Conservation (phyloP, 1,140 invertebrate species). For the Drosophila elegans region DNA sequence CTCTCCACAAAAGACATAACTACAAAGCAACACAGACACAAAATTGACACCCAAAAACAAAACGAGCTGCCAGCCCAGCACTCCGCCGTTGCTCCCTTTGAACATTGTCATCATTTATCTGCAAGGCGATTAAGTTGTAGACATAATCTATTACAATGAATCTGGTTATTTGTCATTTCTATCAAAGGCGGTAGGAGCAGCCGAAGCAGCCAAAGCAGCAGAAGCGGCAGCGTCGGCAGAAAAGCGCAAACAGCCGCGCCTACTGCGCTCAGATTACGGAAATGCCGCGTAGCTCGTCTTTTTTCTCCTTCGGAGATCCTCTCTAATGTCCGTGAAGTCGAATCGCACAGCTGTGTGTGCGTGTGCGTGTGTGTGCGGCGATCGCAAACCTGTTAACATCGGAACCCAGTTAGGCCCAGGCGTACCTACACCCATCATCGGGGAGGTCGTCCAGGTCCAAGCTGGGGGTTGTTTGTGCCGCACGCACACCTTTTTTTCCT, state of each 20-base stretch:
- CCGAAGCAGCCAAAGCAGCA: constrained; percentile 13
- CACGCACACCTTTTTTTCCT: constrained; percentile 59
- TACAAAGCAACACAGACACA: constrained; percentile 67
- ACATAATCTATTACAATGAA: constrained; percentile 85
- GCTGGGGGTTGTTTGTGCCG: constrained; percentile 72
- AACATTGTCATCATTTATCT: constrained; percentile 85
- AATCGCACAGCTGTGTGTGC: constrained; percentile 71
- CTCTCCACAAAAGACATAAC: constrained; percentile 47
- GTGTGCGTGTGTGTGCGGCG: constrained; percentile 38
- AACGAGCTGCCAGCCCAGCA: constrained; percentile 58
- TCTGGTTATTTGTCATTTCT: constrained; percentile 85
- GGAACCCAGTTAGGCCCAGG: constrained; percentile 69
- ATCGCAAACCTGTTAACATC: constrained; percentile 79
- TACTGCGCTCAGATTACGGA: constrained; percentile 81
- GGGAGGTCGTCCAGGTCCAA: constrained; percentile 39
- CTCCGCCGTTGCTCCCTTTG: constrained; percentile 54
- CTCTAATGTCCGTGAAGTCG: constrained; percentile 78
- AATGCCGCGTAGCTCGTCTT: constrained; percentile 36
- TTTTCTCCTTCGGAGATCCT: constrained; percentile 46
- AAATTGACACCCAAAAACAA: constrained; percentile 82
- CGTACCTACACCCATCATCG: constrained; percentile 79
- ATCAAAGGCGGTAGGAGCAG: constrained; percentile 63
- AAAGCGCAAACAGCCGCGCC: constrained; percentile 82
- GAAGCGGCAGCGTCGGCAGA: constrained; percentile 46
- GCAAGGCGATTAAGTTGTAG: constrained; percentile 85